A percentile compares a stretch with the other conserved stretches of the same genome.
phyloP scores from a whole-genome alignment of 2,113 vertebrate species.

The Apeltes quadracus region DNA sequence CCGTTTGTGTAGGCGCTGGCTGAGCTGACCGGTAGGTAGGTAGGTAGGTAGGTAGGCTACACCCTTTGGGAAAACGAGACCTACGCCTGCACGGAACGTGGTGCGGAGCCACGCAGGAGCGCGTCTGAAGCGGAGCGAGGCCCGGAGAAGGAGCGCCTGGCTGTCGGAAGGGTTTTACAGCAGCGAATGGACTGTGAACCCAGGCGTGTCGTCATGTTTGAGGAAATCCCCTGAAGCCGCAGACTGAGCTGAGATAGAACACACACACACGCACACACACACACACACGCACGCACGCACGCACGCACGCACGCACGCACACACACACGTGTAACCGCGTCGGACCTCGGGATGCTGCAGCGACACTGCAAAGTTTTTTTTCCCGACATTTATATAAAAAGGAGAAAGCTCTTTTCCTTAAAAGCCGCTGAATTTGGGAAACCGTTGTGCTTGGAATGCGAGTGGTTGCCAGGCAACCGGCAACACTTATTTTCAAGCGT shows the following conservation, averaged over 20 bases:
- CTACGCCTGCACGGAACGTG: not conserved
- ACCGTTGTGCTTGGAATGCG: conserved; percentile 2
- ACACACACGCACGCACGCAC: not conserved
- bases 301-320: not conserved
- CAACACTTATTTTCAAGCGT: too few species aligned
- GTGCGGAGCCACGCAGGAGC: not conserved
- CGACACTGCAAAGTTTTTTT: not conserved
- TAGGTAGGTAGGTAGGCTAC: too few species aligned
- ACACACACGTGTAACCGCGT: not conserved
- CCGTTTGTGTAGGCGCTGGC: not conserved
- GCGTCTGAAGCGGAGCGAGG: conserved; percentile 5
- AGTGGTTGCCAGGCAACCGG: not conserved
- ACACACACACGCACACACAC: not conserved
- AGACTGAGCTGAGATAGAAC: too few species aligned
- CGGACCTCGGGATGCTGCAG: not conserved
- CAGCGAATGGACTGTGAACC: not conserved
- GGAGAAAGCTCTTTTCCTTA: not conserved
- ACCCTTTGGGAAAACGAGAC: too few species aligned
- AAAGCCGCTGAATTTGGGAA: not conserved
- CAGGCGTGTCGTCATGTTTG: conserved; percentile 5
- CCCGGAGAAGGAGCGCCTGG: not conserved
- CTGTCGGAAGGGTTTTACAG: not conserved
- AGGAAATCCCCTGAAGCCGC: conserved; percentile 29
- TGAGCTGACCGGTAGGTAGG: too few species aligned
- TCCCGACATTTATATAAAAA: not conserved